A percentile compares a stretch with the other conserved stretches of the same genome.
Evolutionary conservation across 2,113 vertebrate species (phyloP).

Genomic region (Geococcyx californianus): DNA sequence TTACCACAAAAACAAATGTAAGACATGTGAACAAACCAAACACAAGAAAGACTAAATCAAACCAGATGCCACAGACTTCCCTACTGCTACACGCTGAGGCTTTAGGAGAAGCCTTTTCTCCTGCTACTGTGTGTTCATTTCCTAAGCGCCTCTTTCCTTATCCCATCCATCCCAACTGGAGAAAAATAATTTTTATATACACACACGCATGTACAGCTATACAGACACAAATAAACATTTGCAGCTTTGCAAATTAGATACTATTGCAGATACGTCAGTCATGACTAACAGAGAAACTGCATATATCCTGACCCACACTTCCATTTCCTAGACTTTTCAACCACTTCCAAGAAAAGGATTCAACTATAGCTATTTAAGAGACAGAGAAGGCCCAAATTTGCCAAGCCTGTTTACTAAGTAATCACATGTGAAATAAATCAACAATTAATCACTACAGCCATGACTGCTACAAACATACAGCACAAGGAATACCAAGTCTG

Average conservation of each 20-base stretch:
- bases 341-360: not conserved
- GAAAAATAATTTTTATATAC: not conserved
- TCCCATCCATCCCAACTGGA: not conserved
- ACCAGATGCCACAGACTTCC: not conserved
- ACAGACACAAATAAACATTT: not conserved
- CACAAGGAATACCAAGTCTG: not conserved
- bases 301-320: not conserved
- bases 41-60: not conserved
- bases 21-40: not conserved
- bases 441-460: not conserved
- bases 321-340: not conserved
- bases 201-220: fast-evolving
- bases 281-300: not conserved
- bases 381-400: not conserved
- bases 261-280: not conserved
- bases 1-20: not conserved
- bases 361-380: not conserved
- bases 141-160: not conserved
- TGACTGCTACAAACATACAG: not conserved
- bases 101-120: not conserved
- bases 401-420: not conserved
- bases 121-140: not conserved
- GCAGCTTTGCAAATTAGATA: not conserved
- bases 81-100: not conserved
- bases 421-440: not conserved